Conservation (phyloP, 2,797 vertebrate species). For the Myotis findleyi region DNA sequence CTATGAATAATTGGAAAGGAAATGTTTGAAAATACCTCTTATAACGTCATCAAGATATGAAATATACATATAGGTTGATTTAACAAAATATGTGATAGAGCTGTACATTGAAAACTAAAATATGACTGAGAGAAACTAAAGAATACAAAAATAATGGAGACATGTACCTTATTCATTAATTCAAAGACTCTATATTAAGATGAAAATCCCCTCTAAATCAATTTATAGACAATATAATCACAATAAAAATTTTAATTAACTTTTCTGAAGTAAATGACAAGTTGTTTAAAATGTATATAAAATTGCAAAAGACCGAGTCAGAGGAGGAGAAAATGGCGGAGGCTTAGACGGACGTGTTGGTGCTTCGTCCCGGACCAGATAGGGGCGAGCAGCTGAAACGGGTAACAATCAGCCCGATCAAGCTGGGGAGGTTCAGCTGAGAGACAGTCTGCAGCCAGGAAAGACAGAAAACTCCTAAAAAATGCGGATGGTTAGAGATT, state of each 20-base stretch:
- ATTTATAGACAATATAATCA: not conserved
- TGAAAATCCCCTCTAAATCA: not conserved
- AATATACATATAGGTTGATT: not conserved
- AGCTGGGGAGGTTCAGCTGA: too few species aligned
- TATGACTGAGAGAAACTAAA: not conserved
- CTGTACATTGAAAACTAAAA: not conserved
- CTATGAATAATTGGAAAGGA: not conserved
- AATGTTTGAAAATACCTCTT: not conserved
- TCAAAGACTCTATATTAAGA: not conserved
- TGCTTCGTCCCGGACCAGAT: too few species aligned
- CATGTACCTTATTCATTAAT: not conserved
- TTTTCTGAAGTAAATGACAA: not conserved
- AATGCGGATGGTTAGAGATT: too few species aligned
- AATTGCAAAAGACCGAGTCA: not conserved
- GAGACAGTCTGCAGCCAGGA: too few species aligned
- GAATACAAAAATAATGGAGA: not conserved
- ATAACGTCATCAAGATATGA: not conserved
- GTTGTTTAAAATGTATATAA: not conserved
- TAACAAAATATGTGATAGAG: not conserved
- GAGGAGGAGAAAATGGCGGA: too few species aligned
- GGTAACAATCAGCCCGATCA: too few species aligned
- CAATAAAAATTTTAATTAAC: not conserved
- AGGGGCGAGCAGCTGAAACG: too few species aligned
- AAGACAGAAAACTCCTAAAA: too few species aligned
- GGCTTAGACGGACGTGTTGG: too few species aligned